Evolutionary conservation across 2,113 vertebrate species (phyloP).

Genomic region (Melanocharis versteri): DNA sequence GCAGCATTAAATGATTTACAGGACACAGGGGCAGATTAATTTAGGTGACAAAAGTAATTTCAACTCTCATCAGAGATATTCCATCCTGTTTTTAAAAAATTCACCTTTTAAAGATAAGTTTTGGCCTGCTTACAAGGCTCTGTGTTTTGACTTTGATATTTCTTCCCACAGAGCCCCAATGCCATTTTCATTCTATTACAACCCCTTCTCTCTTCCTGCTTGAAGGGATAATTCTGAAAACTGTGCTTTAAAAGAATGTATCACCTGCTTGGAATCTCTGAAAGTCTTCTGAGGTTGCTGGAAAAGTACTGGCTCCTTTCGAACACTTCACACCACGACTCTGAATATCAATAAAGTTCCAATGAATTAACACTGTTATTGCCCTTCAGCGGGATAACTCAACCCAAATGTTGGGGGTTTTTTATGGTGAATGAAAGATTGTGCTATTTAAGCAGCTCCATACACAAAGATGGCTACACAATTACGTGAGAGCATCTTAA

Average conservation of each 20-base stretch:
- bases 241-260: neutral
- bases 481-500: neutral
- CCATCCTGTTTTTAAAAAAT: neutral
- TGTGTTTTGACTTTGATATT: neutral
- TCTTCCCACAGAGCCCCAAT: neutral
- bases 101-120: neutral
- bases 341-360: neutral
- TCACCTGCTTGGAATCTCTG: neutral
- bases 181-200: neutral
- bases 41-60: conserved; percentile 33
- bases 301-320: neutral
- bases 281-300: neutral
- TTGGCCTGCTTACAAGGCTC: neutral
- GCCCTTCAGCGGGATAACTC: neutral
- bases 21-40: conserved; percentile 41
- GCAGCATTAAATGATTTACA: conserved; percentile 36
- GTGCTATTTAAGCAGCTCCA: neutral
- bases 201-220: neutral
- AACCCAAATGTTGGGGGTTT: neutral
- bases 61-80: neutral
- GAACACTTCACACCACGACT: neutral
- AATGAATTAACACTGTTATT: neutral
- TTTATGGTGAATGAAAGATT: neutral
- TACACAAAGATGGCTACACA: neutral
- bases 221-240: neutral